Conservation (phyloP, 1,140 invertebrate genomes). For the Zaprionus africanus region DNA sequence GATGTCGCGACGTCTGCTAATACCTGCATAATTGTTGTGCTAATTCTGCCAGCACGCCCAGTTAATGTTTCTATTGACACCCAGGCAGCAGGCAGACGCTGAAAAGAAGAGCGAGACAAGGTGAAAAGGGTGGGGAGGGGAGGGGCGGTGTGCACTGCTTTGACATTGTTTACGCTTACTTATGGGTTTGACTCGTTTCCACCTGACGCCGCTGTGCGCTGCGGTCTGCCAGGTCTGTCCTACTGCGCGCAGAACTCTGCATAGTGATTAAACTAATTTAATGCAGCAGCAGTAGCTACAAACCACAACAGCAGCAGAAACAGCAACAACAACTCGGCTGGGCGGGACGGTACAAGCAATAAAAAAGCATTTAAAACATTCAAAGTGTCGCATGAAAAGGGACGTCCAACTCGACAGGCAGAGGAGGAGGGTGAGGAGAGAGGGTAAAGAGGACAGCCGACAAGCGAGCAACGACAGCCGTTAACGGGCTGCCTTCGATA, state of each 20-base stretch:
- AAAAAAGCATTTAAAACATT: conserved; percentile 82
- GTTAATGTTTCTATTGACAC: conserved; percentile 82
- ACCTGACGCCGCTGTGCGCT: conserved; percentile 12
- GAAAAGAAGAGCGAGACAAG: not conserved
- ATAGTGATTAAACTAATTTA: conserved; percentile 83
- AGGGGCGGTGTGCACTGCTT: conserved; percentile 65
- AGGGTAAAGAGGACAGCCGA: not conserved
- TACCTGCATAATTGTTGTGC: conserved; percentile 81
- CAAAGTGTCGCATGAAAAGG: conserved; percentile 77
- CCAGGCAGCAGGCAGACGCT: conserved; percentile 14
- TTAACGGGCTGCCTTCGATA: conserved; percentile 3
- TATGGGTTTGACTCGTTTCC: conserved; percentile 64
- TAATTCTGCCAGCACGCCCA: conserved; percentile 78
- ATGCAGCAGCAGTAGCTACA: conserved; percentile 53
- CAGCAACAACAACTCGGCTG: conserved; percentile 12
- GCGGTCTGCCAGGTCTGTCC: not conserved
- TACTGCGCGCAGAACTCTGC: conserved; percentile 45
- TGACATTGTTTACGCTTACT: conserved; percentile 82
- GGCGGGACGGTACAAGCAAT: conserved; percentile 46
- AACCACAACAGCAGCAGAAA: conserved; percentile 44
- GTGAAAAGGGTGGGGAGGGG: not conserved
- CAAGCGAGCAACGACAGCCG: not conserved
- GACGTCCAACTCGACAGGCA: conserved; percentile 37
- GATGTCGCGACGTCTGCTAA: conserved; percentile 56
- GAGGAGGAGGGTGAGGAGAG: not conserved